Conservation (phyloP, 2,888 invertebrate genomes). For the Cosmorhoe ocellata region DNA sequence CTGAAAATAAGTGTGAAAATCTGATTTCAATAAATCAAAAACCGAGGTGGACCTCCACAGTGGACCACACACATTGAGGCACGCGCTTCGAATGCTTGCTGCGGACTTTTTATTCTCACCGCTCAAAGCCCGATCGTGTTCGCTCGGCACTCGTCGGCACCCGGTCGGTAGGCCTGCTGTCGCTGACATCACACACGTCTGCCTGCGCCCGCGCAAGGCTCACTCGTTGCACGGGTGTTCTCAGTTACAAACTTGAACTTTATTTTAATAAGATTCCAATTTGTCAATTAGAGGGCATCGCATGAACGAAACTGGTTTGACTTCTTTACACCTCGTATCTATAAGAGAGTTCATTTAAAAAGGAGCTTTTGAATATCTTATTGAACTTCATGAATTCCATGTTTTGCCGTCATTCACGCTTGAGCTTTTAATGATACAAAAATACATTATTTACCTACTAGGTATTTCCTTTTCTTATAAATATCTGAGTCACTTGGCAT, state of each 20-base stretch:
- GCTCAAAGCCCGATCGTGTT: slow-evolving; percentile 60
- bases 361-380: slow-evolving; percentile 51
- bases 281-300: slow-evolving; percentile 86
- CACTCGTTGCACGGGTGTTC: slow-evolving; percentile 40
- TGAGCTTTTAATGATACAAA: slow-evolving; percentile 15
- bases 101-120: slow-evolving; percentile 75
- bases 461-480: no score
- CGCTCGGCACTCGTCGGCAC: slow-evolving; percentile 70
- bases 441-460: neutral
- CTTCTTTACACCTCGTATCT: slow-evolving; percentile 74
- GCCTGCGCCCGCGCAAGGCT: slow-evolving; percentile 52
- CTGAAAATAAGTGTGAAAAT: slow-evolving; percentile 71
- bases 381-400: slow-evolving; percentile 38
- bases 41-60: slow-evolving; percentile 75
- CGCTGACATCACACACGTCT: slow-evolving; percentile 62
- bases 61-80: slow-evolving; percentile 89
- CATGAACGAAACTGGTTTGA: slow-evolving; percentile 75
- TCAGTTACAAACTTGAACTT: slow-evolving; percentile 79
- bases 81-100: slow-evolving; percentile 87
- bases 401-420: slow-evolving; percentile 30
- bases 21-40: slow-evolving; percentile 75
- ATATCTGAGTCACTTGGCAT: no score
- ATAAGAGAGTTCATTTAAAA: slow-evolving; percentile 58
- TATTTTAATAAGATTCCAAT: slow-evolving; percentile 87
- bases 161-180: slow-evolving; percentile 59